Base-by-base conservation (phyloP, 2,888 invertebrate genomes). In the Orthonevra nobilis region DNA sequence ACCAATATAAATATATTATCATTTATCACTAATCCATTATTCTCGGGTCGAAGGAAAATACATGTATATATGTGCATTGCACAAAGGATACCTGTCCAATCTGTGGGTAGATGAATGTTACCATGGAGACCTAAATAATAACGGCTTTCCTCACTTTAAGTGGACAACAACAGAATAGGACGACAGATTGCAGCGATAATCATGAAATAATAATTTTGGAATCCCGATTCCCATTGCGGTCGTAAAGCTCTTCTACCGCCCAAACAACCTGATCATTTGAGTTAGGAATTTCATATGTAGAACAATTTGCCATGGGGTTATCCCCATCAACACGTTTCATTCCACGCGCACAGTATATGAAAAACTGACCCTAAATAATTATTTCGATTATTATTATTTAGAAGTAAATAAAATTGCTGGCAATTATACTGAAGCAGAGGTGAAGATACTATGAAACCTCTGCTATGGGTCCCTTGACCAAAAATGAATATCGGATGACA, bases 401-500 rank as follows among this genome's bases (percentile, higher is more conserved):
- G 58, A 66, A 72, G 72, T 77, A 72, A 73, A 73, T 73, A 68
- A 73, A 79, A 79, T 54, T 61, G 48, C 30, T 56, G 61, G 61
- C 48, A 68, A 72, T 61, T 79, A 79, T 46, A 72, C 20, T 30
- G 15, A 6, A 19, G 3, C 2, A 46, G 52, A n/a, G 63, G 34
- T 20, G 30, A 61, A 54, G 54, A 42, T 23, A 17, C 19, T 20
- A 20, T 48, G 36, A 44, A 40, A 30, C 40, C 23, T 50, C 20
- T 20, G 46, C 32, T 14, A 63, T 72, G 7, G 66, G 72, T 61
- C 73, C 66, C 79, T 54, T 73, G 61, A 72, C 73, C 68, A 50
- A 66, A 79, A 79, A 79, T 79, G 79, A 79, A 79, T 79, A 79
- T 73, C 73, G 61, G 61, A 79, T 79, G 79, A 79, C 79, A 79